A percentile compares a stretch with the other conserved stretches of the same genome.
phyloP scores from a whole-genome alignment of 2,888 invertebrate species.

The Notodonta ziczac region DNA sequence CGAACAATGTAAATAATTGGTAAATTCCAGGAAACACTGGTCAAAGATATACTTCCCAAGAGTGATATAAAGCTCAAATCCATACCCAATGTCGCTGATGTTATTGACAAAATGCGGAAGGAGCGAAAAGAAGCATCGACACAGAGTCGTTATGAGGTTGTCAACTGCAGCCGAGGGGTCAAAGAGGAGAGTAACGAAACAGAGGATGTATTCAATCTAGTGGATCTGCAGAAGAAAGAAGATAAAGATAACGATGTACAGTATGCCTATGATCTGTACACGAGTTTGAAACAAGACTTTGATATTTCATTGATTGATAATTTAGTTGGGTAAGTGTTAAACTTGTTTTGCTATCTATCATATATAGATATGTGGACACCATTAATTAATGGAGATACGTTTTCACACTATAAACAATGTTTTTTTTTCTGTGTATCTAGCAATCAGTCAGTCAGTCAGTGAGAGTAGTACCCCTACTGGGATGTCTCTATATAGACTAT shows the following conservation, averaged over 20 bases:
- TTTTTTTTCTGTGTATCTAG: too few species aligned
- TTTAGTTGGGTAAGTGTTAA: slow-evolving; percentile 61
- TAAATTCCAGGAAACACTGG: slow-evolving; percentile 61
- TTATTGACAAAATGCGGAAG: slow-evolving; percentile 71
- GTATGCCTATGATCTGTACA: slow-evolving; percentile 77
- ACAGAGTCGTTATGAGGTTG: slow-evolving; percentile 71
- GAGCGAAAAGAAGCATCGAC: slow-evolving; percentile 63
- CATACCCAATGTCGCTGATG: slow-evolving; percentile 57
- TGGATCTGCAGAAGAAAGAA: slow-evolving; percentile 62
- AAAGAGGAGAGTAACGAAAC: slow-evolving; percentile 41
- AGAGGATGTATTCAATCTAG: slow-evolving; percentile 57
- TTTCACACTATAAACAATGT: too few species aligned
- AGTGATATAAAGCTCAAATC: slow-evolving; percentile 58
- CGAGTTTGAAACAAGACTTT: slow-evolving; percentile 68
- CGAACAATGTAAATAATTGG: not conserved
- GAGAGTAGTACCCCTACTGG: too few species aligned
- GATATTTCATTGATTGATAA: slow-evolving; percentile 75
- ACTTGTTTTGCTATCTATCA: not conserved
- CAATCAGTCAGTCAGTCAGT: too few species aligned
- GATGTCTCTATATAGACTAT: too few species aligned
- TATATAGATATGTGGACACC: too few species aligned
- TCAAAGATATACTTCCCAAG: slow-evolving; percentile 65
- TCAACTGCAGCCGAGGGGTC: slow-evolving; percentile 71
- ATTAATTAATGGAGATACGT: too few species aligned
- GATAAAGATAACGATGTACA: slow-evolving; percentile 55